Conservation (phyloP, 2,888 invertebrate genomes). For the Erynnis tages region DNA sequence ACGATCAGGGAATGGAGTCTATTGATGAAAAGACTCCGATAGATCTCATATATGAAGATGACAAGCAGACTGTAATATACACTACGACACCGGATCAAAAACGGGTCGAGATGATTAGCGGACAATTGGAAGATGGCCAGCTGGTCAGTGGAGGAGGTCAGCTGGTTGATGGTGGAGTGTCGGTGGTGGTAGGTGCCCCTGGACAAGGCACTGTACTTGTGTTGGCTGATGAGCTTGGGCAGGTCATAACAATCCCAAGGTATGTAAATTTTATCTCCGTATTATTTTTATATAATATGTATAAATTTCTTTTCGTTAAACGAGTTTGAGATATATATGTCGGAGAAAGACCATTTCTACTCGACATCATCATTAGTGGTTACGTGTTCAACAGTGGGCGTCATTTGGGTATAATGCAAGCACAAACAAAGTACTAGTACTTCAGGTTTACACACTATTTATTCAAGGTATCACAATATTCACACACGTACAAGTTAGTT, state of each 20-base stretch:
- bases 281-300: no score
- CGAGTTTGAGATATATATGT: no score
- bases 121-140: slow-evolving; percentile 83
- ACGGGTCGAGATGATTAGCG: slow-evolving; percentile 89
- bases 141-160: slow-evolving; percentile 75
- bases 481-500: no score
- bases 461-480: no score
- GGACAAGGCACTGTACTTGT: slow-evolving; percentile 85
- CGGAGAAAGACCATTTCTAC: no score
- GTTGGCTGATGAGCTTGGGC: slow-evolving; percentile 85
- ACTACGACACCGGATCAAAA: slow-evolving; percentile 90
- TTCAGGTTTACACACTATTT: no score
- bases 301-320: no score
- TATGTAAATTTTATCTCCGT: slow-evolving; percentile 52
- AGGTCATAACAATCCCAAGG: slow-evolving; percentile 85
- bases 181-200: slow-evolving; percentile 74
- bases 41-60: slow-evolving; percentile 91
- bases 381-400: no score
- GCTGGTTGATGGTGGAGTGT: slow-evolving; percentile 77
- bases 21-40: slow-evolving; percentile 87
- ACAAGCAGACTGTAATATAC: slow-evolving; percentile 92
- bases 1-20: slow-evolving; percentile 75
- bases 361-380: no score
- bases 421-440: no score
- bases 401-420: no score